phyloP scores from a whole-genome alignment of 2,888 invertebrate genomes.

The Diaphora mendica region DNA sequence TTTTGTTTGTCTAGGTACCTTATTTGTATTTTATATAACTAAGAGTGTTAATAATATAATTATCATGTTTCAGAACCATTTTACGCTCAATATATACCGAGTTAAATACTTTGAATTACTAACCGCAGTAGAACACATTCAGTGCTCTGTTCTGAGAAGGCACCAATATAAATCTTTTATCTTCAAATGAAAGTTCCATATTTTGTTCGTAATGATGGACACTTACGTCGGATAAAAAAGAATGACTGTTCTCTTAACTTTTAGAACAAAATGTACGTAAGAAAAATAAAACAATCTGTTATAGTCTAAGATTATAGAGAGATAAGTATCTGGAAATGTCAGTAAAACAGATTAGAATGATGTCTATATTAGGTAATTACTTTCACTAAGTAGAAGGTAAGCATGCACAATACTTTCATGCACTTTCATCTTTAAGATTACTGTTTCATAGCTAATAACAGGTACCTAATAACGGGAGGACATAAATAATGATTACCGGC shows the following conservation, averaged over 20 bases:
- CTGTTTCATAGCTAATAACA: conserved; percentile 51
- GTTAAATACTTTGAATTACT: conserved; percentile 23
- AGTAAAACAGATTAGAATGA: conserved; percentile 50
- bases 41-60: conserved; percentile 25
- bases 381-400: conserved; percentile 51
- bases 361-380: conserved; percentile 57
- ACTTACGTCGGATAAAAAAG: conserved; percentile 12
- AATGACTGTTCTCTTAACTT: conserved; percentile 10
- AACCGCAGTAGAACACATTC: conserved; percentile 29
- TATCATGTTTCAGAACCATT: conserved; percentile 29
- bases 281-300: conserved; percentile 20
- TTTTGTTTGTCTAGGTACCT: conserved; percentile 7
- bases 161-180: conserved; percentile 17
- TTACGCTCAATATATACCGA: conserved; percentile 25
- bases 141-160: conserved; percentile 14
- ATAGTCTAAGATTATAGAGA: conserved; percentile 20
- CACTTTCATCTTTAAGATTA: conserved; percentile 54
- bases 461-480: conserved; percentile 47
- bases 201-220: conserved; percentile 13
- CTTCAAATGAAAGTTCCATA: conserved; percentile 25
- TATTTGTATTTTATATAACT: neutral
- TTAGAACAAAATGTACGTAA: conserved; percentile 10
- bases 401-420: conserved; percentile 52
- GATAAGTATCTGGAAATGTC: conserved; percentile 44
- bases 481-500: conserved; percentile 46